Conservation (phyloP, 1,140 invertebrate species). For the Apocrypta bakeri region DNA sequence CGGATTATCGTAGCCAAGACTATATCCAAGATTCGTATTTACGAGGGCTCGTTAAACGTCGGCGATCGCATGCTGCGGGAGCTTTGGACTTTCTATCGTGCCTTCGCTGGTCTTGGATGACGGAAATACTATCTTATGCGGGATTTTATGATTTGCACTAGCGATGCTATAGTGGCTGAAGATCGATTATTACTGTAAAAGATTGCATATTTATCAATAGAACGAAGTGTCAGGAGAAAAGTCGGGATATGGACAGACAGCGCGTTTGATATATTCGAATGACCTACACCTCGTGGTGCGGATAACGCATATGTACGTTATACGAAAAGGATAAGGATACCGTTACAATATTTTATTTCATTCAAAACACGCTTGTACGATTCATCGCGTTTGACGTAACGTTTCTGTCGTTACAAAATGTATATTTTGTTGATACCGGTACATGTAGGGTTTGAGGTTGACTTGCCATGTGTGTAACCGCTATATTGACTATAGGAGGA, state of each 20-base stretch:
- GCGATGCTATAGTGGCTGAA: neutral
- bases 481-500: neutral
- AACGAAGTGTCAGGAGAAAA: neutral
- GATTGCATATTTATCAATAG: too few species aligned
- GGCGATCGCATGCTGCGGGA: slow-evolving; percentile 5
- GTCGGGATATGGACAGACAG: neutral
- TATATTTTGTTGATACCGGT: neutral
- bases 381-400: too few species aligned
- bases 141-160: neutral
- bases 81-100: neutral
- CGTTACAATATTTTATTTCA: too few species aligned
- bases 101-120: neutral
- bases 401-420: too few species aligned
- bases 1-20: slow-evolving; percentile 28
- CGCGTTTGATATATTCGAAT: too few species aligned
- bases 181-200: neutral
- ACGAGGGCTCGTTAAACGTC: slow-evolving; percentile 2
- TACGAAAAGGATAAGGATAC: too few species aligned
- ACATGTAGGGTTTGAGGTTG: neutral
- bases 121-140: neutral
- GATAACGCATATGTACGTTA: too few species aligned
- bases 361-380: too few species aligned
- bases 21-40: slow-evolving; percentile 32
- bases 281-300: too few species aligned
- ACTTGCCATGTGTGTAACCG: neutral